phyloP scores from a whole-genome alignment of 1,140 invertebrate genomes.

The Scylla paramamosain region DNA sequence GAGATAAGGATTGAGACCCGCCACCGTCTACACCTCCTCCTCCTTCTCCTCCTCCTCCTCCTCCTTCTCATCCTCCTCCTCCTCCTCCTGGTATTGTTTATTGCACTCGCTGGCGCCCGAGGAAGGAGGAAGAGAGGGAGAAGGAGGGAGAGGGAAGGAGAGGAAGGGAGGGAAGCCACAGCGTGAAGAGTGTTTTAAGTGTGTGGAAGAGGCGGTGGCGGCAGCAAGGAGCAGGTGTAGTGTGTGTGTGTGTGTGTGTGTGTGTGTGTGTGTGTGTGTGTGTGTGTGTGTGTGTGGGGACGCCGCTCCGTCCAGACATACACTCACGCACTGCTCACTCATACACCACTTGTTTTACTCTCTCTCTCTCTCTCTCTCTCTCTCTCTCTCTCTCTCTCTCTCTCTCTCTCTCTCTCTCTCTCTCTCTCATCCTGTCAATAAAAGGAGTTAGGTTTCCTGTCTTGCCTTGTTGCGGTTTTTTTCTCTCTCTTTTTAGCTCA shows the following conservation, averaged over 20 bases:
- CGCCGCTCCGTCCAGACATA: neutral
- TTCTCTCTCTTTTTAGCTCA: too few species aligned
- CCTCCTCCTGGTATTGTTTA: neutral
- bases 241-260: slow-evolving; percentile 26
- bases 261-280: slow-evolving; percentile 31
- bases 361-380: slow-evolving; percentile 3
- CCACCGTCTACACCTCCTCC: slow-evolving; percentile 58
- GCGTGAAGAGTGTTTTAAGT: neutral
- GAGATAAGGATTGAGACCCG: slow-evolving; percentile 52
- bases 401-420: neutral
- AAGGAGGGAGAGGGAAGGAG: neutral
- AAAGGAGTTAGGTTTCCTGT: too few species aligned
- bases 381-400: slow-evolving; percentile 18
- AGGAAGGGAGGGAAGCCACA: neutral
- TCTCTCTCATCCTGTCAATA: too few species aligned
- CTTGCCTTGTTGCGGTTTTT: too few species aligned
- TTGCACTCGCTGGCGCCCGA: slow-evolving; percentile 32
- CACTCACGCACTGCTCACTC: neutral
- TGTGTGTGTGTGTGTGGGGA: slow-evolving; percentile 35
- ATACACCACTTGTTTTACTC: neutral
- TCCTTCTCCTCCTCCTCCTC: slow-evolving; percentile 42
- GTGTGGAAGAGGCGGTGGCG: neutral
- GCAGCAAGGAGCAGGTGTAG: neutral
- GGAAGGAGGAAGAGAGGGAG: neutral
- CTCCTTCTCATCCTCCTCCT: slow-evolving; percentile 23